Percentiles rank a stretch among this genome's conserved stretches.
Conservation (phyloP, 2,888 invertebrate genomes). For the Apocheima hispidaria region DNA sequence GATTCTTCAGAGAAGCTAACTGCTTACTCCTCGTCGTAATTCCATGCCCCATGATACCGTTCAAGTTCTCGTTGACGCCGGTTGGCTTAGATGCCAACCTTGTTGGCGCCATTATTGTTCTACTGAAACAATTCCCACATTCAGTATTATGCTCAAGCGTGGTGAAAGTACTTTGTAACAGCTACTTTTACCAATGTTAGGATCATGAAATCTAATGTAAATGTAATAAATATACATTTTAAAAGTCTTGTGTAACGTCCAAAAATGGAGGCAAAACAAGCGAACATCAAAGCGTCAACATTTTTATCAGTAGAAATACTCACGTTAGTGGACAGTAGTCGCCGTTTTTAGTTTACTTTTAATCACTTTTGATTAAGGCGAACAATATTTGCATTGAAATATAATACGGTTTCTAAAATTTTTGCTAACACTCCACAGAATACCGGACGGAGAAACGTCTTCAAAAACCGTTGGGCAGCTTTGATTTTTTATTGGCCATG, state of each 20-base stretch:
- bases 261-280: slow-evolving; percentile 85
- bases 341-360: slow-evolving; percentile 68
- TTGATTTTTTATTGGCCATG: slow-evolving; percentile 72
- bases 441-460: slow-evolving; percentile 75
- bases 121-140: slow-evolving; percentile 64
- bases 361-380: slow-evolving; percentile 59
- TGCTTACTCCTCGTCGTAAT: slow-evolving; percentile 88
- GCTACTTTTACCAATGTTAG: slow-evolving; percentile 31
- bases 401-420: slow-evolving; percentile 61
- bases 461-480: slow-evolving; percentile 79
- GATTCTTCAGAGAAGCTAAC: slow-evolving; percentile 78
- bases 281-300: slow-evolving; percentile 74
- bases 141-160: slow-evolving; percentile 60
- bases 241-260: slow-evolving; percentile 70
- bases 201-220: slow-evolving; percentile 42
- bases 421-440: slow-evolving; percentile 65
- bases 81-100: slow-evolving; percentile 84
- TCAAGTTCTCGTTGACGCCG: slow-evolving; percentile 77
- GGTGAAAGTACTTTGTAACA: slow-evolving; percentile 35
- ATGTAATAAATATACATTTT: slow-evolving; percentile 62
- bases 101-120: slow-evolving; percentile 87
- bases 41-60: slow-evolving; percentile 79
- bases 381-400: slow-evolving; percentile 52
- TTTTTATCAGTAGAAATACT: slow-evolving; percentile 63
- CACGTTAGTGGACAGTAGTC: slow-evolving; percentile 65